Percentiles rank a stretch among this genome's conserved stretches.
Conservation (phyloP, 2,113 vertebrate species). For the Psittacula cyanocephala region DNA sequence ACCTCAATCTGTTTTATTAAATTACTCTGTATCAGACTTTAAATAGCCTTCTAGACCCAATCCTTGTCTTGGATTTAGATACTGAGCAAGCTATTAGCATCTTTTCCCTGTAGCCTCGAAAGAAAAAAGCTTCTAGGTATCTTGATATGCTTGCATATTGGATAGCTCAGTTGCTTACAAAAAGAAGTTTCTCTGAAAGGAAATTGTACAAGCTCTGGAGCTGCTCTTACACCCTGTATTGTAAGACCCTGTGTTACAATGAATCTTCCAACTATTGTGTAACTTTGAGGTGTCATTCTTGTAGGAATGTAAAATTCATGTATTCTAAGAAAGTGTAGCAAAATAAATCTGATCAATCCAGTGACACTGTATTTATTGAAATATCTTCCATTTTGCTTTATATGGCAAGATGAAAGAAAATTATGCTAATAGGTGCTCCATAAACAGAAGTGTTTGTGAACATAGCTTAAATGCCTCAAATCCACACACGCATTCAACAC, state of each 20-base stretch:
- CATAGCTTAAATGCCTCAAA: slow-evolving; percentile 6
- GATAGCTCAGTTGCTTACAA: not conserved
- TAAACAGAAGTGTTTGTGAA: not conserved
- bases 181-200: not conserved
- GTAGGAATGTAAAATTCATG: not conserved
- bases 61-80: not conserved
- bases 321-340: not conserved
- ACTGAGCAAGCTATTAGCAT: not conserved
- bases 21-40: not conserved
- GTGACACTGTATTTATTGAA: not conserved
- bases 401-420: not conserved
- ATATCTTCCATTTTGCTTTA: not conserved
- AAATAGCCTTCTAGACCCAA: not conserved
- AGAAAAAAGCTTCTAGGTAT: not conserved
- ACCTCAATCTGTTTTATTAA: not conserved
- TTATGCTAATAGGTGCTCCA: not conserved
- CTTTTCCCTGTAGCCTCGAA: not conserved
- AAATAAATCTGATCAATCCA: not conserved
- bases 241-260: not conserved
- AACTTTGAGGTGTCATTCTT: not conserved
- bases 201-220: not conserved
- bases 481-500: not conserved
- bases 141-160: not conserved
- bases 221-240: not conserved
- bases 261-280: not conserved